A percentile compares a stretch with the other conserved stretches of the same genome.
These are phyloP conservation scores for Diplolepis rosae DNA, from an alignment of 2,888 invertebrate species.

Conservation along the genomic window DNA sequence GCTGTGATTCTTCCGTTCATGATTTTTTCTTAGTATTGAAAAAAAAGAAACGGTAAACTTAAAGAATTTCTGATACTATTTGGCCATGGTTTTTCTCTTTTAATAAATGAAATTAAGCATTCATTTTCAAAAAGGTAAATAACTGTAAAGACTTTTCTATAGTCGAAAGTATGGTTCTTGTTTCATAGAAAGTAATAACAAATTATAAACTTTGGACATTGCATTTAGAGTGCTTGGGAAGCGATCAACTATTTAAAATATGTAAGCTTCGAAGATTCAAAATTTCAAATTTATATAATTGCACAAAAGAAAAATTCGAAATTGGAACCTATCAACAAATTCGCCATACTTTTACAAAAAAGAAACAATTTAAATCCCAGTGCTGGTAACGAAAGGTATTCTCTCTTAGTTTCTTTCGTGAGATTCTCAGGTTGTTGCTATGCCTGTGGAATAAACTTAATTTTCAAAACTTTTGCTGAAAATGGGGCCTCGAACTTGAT, in stretches of 20 bases:
- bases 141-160: too few species aligned
- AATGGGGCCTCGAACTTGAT: slow-evolving; percentile 17
- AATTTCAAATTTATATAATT: neutral
- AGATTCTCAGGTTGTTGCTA: slow-evolving; percentile 65
- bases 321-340: slow-evolving; percentile 47
- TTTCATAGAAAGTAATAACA: too few species aligned
- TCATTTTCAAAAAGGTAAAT: neutral
- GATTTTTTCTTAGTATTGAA: neutral
- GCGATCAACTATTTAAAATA: too few species aligned
- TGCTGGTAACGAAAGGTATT: slow-evolving; percentile 62
- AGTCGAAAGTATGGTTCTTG: too few species aligned
- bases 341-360: slow-evolving; percentile 46
- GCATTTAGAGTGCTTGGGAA: too few species aligned
- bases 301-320: slow-evolving; percentile 25
- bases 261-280: neutral
- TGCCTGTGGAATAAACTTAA: slow-evolving; percentile 70
- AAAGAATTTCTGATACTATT: neutral
- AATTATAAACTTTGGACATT: too few species aligned
- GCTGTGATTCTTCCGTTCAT: slow-evolving; percentile 1
- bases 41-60: too few species aligned
- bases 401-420: slow-evolving; percentile 63
- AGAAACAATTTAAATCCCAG: slow-evolving; percentile 56
- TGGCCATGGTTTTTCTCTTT: neutral
- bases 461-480: slow-evolving; percentile 47
- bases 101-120: neutral